Base-by-base conservation (phyloP, 2,113 vertebrate genomes). In the Anhinga anhinga region DNA sequence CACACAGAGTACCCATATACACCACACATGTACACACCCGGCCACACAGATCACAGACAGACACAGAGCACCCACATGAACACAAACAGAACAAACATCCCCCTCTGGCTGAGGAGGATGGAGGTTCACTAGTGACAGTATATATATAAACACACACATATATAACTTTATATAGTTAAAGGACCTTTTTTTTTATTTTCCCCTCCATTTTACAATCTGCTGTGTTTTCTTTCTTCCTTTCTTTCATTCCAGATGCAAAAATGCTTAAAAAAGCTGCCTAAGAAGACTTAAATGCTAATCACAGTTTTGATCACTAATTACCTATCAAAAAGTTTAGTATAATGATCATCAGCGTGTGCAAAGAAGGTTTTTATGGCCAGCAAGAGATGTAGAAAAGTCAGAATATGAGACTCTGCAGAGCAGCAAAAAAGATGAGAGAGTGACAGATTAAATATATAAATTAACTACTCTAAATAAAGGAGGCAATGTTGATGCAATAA, bases 391-490 rank as follows among this genome's bases (percentile, higher is more conserved):
- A 69, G 53, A 80, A 91, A 88, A n/a, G 40, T 44, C 56, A n/a
- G 42, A 92, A 79, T 55, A 86, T 34, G 23, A 77, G 47, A 56
- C 66, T 86, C 62, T 63, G 20, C 25, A 92, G 71, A 95, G 52
- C 38, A 67, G 32, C 42, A 65, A 86, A 93, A 90, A 52, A 86
- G 18, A 88, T 40, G 70, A 82, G 52, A 79, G 14, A 5, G 22
- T 85, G 85, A 73, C 69, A 95, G 78, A 88, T 83, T 90, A 93
- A 86, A 94, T 83, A 81, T 42, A 86, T 88, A 79, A 94, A 96
- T 93, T 87, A 90, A 70, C 44, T 78, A 50, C 49, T 86, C 55
- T 66, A 84, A 93, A 73, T 65, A 86, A 94, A 95, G 45, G 22
- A 94, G 45, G 18, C 34, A 78, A 67, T 47, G 26, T 81, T 95